These are phyloP conservation scores for Portunus trituberculatus DNA, from an alignment of 1,140 invertebrate species.

Conservation along the genomic window DNA sequence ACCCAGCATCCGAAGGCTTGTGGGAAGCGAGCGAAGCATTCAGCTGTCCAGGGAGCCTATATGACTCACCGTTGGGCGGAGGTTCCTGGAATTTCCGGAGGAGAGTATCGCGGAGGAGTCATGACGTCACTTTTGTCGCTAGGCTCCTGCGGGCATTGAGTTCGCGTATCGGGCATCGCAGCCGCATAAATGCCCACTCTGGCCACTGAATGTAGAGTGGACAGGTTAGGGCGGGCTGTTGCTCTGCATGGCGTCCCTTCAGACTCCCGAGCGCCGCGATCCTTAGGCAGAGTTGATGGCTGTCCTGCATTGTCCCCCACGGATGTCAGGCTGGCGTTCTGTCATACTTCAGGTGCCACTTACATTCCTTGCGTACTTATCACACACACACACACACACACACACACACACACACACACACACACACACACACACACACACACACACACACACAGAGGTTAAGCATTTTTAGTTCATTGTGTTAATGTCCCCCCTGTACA, in stretches of 20 bases:
- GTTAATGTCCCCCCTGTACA: no score
- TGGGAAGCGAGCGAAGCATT: neutral
- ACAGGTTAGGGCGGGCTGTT: no score
- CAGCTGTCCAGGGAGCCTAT: neutral
- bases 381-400: slow-evolving; percentile 20
- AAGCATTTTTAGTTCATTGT: no score
- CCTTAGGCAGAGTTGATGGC: no score
- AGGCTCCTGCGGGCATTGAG: neutral
- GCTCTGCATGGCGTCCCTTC: no score
- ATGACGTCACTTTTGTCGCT: neutral
- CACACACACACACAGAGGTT: neutral
- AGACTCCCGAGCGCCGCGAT: no score
- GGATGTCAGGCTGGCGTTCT: no score
- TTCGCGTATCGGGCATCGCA: neutral
- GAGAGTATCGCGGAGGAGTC: neutral
- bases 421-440: neutral
- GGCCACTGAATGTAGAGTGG: no score
- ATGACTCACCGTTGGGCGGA: neutral
- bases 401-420: slow-evolving; percentile 12
- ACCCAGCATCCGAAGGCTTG: neutral
- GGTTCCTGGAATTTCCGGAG: slow-evolving; percentile 18
- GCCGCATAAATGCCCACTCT: neutral
- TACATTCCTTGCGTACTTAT: neutral
- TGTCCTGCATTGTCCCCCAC: no score
- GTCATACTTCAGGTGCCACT: no score